Evolutionary conservation across 2,888 invertebrate genomes (phyloP), one percentile per base, ranked within the genome.

Genomic region (Apamea epomidion): DNA sequence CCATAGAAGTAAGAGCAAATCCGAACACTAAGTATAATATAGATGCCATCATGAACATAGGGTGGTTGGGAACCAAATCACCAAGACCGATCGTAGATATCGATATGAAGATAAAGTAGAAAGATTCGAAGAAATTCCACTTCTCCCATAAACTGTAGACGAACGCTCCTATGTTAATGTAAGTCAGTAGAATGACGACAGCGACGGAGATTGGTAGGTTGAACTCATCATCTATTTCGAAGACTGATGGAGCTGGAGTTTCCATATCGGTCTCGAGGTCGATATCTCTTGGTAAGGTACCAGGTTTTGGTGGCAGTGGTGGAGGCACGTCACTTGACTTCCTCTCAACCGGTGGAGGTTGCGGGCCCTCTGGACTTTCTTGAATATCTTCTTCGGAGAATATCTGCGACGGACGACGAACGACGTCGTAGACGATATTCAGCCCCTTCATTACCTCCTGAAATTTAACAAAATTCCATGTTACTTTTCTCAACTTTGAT

Each of bases 31-130:
- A 97, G 93, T 99, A 99, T 71, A 99, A 97, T 91, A 99, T 99
- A 62, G 99, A 99, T 78, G 98, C 98, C 97, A 99, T 98, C 98
- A 99, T 99, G 91, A 98, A 98, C 94, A 98, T 98, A 0, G 99
- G 99, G 95, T 99, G 98, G 93, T 98, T 97, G 1, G 99, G 99
- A 0, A 99, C 98, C 84, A 98, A 97, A 95, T 99, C 99, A 5
- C 99, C 99, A 90, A 99, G 98, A n/a, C 99, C 99, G 80, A 99
- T 99, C 0, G 99, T 99, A 1, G 99, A 99, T 98, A 99, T 98
- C 0, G 99, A 99, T 90, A 99, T 99, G 93, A 99, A 99, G 8
- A 99, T 99, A 94, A 99, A 99, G 95, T 99, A 99, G 94, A 99
- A 99, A 0, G 99, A 98, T 82, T 99, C 98, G 91, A 99, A 98